Conservation (phyloP, 2,888 invertebrate genomes). For the Ptychoptera contaminata region DNA sequence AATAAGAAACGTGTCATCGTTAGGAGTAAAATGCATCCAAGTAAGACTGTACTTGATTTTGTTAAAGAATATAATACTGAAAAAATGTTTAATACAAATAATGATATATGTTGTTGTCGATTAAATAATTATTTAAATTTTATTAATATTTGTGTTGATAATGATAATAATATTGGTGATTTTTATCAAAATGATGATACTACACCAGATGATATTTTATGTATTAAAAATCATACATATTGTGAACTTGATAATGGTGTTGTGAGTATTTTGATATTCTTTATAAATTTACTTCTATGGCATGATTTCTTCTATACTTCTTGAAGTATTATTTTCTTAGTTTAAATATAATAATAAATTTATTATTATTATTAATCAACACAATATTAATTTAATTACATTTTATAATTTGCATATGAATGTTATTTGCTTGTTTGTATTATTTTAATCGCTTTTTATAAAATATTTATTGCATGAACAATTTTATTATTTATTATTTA, state of each 20-base stretch:
- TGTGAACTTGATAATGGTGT: conserved; percentile 20
- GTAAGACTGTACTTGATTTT: conserved; percentile 26
- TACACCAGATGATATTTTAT: conserved; percentile 21
- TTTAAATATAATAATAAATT: no score
- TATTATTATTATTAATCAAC: no score
- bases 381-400: no score
- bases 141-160: conserved; percentile 12
- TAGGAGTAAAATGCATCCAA: conserved; percentile 23
- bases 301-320: no score
- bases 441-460: no score
- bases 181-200: conserved; percentile 11
- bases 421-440: no score
- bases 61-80: conserved; percentile 22
- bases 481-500: no score
- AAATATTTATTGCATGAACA: no score
- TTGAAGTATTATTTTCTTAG: no score
- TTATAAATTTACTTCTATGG: no score
- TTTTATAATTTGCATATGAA: no score
- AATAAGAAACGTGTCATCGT: no score
- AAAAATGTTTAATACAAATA: conserved; percentile 10
- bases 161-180: conserved; percentile 12
- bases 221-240: conserved; percentile 27
- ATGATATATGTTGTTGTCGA: conserved; percentile 24
- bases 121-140: conserved; percentile 5
- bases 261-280: conserved; percentile 18